phyloP scores from a whole-genome alignment of 2,797 vertebrate genomes.

The Monodelphis domestica region DNA sequence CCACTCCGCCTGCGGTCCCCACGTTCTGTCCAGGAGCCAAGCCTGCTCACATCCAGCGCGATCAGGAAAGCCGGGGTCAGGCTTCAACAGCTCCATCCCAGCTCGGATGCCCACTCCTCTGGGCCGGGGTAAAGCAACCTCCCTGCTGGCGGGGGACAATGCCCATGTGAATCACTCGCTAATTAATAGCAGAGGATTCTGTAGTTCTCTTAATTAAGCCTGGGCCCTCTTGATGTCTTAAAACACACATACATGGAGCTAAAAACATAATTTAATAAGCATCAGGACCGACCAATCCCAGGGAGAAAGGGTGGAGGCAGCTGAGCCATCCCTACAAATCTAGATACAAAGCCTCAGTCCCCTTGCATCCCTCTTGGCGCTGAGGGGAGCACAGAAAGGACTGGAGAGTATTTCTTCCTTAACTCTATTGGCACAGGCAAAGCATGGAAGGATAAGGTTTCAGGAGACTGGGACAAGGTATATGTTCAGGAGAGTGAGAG shows the following conservation, averaged over 20 bases:
- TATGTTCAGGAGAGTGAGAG: background rate
- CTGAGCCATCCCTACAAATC: background rate
- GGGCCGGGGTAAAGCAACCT: background rate
- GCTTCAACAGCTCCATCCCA: background rate
- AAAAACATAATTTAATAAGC: constrained; percentile 1
- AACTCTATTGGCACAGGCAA: background rate
- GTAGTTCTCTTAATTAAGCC: background rate
- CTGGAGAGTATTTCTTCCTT: background rate
- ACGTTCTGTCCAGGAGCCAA: background rate
- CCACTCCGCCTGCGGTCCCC: background rate
- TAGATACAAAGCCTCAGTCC: background rate
- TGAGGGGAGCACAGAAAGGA: background rate
- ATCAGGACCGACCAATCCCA: background rate
- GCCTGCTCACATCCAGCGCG: background rate
- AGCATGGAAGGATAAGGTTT: background rate
- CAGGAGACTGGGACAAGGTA: background rate
- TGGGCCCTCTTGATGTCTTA: background rate
- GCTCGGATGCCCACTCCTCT: background rate
- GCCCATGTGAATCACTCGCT: background rate
- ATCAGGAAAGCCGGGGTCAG: background rate
- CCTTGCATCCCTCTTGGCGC: background rate
- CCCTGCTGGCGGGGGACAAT: background rate
- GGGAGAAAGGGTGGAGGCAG: background rate
- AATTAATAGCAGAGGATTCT: background rate
- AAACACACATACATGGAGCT: background rate